These are phyloP conservation scores for Zonitis immaculata DNA, from an alignment of 2,888 invertebrate genomes.

Conservation along the genomic window DNA sequence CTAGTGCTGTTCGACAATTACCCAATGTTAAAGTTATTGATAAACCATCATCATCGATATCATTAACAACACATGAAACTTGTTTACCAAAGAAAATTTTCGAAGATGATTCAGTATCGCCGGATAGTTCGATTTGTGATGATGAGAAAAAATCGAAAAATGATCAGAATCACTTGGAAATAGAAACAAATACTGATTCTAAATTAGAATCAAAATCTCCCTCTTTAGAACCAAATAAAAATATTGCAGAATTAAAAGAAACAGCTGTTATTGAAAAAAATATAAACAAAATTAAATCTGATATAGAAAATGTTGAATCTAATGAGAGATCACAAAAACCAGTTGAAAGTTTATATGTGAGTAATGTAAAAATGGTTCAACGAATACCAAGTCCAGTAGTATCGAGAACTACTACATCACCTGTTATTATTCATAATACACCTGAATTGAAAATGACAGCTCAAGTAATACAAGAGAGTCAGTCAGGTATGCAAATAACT, in stretches of 20 bases:
- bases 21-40: slow-evolving; percentile 49
- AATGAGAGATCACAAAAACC: background rate
- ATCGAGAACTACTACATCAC: slow-evolving; percentile 33
- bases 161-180: slow-evolving; percentile 19
- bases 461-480: slow-evolving; percentile 44
- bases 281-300: background rate
- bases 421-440: slow-evolving; percentile 41
- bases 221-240: background rate
- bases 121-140: slow-evolving; percentile 51
- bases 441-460: slow-evolving; percentile 49
- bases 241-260: background rate
- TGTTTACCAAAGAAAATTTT: slow-evolving; percentile 63
- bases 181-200: background rate
- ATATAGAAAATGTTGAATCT: slow-evolving; percentile 5
- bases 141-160: slow-evolving; percentile 44
- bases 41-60: slow-evolving; percentile 47
- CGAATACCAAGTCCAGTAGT: slow-evolving; percentile 36
- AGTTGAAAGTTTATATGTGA: slow-evolving; percentile 39
- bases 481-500: slow-evolving; percentile 39
- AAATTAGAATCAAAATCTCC: background rate
- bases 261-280: background rate
- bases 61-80: slow-evolving; percentile 57
- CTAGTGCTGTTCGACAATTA: slow-evolving; percentile 46
- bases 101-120: slow-evolving; percentile 62
- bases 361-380: slow-evolving; percentile 46